Evolutionary conservation across 2,888 invertebrate species (phyloP), one percentile per base, ranked within the genome.

Genomic region (Pollenia angustigena): DNA sequence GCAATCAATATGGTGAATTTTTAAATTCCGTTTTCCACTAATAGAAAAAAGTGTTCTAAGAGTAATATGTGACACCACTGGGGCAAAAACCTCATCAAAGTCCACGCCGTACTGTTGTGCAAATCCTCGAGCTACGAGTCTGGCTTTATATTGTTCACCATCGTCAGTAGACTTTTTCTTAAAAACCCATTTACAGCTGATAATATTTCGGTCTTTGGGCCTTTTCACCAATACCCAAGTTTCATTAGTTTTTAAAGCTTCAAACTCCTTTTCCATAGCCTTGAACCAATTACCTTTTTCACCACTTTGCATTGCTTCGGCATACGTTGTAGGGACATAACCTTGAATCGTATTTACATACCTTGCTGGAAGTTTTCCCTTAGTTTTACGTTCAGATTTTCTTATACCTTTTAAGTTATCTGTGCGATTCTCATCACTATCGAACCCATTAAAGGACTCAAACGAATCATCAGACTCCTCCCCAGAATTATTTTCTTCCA

Each of bases 221-320:
- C 58, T 75, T 60, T 60, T 62, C 7, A 75, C 75, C 23, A 75
- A 23, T 42, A 18, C 46, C 75, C 75, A 83, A 52, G 82, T 83
- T n/a, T 58, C 12, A 48, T 82, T 82, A 1, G 54, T 42, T 50
- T 62, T 75, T 18, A 75, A 42, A 8, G 32, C 12, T 32, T 56
- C 48, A 44, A 72, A n/a, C 10, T 72, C 72, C 44, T 44, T 48
- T 56, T 52, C 56, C 81, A 62, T 81, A 42, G 72, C 72, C n/a
- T 48, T 12, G 11, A 54, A 23, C 74, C 64, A 66, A 42, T 50
- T 18, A 44, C 11, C 54, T n/a, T n/a, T 54, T 56, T 72, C 44
- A 71, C 42, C 32, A 50, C 71, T 42, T 56, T 71, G 54, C 42
- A 71, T 71, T 42, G 71, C 71, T 32, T 71, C 54, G 16, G 16